phyloP scores from a whole-genome alignment of 2,888 invertebrate species.

The Caenorhabditis imperialis region DNA sequence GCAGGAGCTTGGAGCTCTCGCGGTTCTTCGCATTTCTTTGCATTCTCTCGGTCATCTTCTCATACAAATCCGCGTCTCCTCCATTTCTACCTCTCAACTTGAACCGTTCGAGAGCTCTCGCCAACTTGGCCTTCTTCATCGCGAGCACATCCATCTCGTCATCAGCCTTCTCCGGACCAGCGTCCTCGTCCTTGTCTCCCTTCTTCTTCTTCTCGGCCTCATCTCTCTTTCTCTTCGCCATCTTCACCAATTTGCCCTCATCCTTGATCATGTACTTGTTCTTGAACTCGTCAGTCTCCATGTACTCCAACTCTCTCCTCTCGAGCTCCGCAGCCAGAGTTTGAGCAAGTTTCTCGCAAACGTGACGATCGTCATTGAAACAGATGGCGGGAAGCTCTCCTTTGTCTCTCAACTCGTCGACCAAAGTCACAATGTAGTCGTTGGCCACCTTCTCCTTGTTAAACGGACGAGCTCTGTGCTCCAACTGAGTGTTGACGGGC shows the following conservation, averaged over 20 bases:
- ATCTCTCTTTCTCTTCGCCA: constrained; percentile 75
- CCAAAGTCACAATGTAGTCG: constrained; percentile 70
- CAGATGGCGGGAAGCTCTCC: constrained; percentile 75
- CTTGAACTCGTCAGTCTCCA: constrained; percentile 73
- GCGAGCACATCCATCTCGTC: constrained; percentile 70
- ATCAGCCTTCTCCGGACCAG: constrained; percentile 59
- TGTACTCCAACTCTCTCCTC: constrained; percentile 66
- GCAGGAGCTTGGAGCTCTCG: constrained; percentile 64
- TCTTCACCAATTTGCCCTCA: constrained; percentile 73
- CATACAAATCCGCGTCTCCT: constrained; percentile 71
- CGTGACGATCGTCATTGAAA: constrained; percentile 76
- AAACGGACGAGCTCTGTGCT: constrained; percentile 63
- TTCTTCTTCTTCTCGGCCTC: constrained; percentile 72
- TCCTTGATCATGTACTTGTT: constrained; percentile 73
- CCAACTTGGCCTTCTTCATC: constrained; percentile 67
- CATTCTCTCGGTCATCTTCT: constrained; percentile 70
- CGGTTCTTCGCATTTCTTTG: constrained; percentile 54
- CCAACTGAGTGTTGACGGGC: constrained; percentile 64
- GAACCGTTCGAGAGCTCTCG: constrained; percentile 72
- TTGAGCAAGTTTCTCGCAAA: constrained; percentile 72
- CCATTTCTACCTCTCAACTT: constrained; percentile 67
- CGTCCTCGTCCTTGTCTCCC: constrained; percentile 55
- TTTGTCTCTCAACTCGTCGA: constrained; percentile 71
- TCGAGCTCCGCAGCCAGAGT: constrained; percentile 65
- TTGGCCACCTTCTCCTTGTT: constrained; percentile 69